Evolutionary conservation across 2,113 vertebrate genomes (phyloP).

Genomic region (Rhea americana): DNA sequence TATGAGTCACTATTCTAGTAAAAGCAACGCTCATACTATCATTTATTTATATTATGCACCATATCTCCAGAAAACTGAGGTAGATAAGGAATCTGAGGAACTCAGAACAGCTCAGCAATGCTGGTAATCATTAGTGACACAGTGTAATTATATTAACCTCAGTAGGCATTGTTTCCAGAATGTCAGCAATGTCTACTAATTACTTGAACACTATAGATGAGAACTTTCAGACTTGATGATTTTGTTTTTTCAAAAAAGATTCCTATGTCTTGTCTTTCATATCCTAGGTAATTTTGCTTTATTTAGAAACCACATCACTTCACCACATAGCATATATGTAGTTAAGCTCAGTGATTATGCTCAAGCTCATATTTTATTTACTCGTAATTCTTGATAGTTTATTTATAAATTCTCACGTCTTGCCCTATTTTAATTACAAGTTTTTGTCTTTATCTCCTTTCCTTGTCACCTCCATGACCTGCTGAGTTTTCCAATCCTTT

Average conservation of each 20-base stretch:
- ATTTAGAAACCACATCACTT: not conserved
- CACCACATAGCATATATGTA: not conserved
- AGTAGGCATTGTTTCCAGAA: not conserved
- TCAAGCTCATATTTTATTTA: not conserved
- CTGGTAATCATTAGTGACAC: not conserved
- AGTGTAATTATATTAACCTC: not conserved
- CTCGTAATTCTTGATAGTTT: not conserved
- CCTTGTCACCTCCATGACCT: not conserved
- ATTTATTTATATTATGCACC: not conserved
- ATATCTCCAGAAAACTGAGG: not conserved
- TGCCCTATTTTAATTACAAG: not conserved
- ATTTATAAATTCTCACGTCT: not conserved
- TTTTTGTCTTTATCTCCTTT: not conserved
- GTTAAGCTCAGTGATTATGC: not conserved
- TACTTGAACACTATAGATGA: not conserved
- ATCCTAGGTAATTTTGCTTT: not conserved
- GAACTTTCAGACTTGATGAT: not conserved
- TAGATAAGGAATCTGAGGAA: not conserved
- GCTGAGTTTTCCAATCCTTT: not conserved
- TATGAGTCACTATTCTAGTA: not conserved
- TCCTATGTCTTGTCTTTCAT: not conserved
- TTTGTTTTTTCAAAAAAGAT: not conserved
- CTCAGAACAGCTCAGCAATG: not conserved
- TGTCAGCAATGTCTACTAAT: not conserved
- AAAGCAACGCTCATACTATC: not conserved